A percentile compares a stretch with the other conserved stretches of the same genome.
These are phyloP conservation scores for Papilio gigon DNA, from an alignment of 2,888 invertebrate genomes.

Conservation along the genomic window DNA sequence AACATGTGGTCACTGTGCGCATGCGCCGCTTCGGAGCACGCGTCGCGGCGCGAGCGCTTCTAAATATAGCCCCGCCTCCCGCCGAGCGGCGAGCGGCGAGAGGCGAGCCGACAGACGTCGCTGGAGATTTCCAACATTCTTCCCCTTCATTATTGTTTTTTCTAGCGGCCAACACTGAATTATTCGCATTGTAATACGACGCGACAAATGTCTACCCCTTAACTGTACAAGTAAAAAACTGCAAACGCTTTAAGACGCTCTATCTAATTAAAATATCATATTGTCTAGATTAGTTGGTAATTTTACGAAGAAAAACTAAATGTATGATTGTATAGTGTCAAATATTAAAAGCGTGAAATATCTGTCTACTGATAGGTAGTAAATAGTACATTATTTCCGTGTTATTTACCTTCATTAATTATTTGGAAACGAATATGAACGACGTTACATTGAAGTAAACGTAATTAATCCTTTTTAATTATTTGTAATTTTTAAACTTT, in stretches of 20 bases:
- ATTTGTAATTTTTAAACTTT: background rate
- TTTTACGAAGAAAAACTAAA: background rate
- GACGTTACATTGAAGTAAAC: background rate
- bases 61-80: slow-evolving; percentile 71
- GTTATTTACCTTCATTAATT: background rate
- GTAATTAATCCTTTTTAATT: background rate
- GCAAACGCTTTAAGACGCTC: background rate
- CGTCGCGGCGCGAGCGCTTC: slow-evolving; percentile 72
- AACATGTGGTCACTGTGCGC: slow-evolving; percentile 52
- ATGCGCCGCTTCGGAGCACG: slow-evolving; percentile 55
- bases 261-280: background rate
- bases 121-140: slow-evolving; percentile 70
- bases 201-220: slow-evolving; percentile 52
- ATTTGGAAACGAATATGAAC: background rate
- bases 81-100: slow-evolving; percentile 67
- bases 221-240: slow-evolving; percentile 36
- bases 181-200: slow-evolving; percentile 46
- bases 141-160: slow-evolving; percentile 60
- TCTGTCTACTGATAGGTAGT: background rate
- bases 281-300: background rate
- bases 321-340: too few species aligned
- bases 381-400: background rate
- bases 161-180: slow-evolving; percentile 41
- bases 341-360: background rate
- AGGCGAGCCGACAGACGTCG: slow-evolving; percentile 52